Percentiles rank a stretch among this genome's conserved stretches.
Conservation (phyloP, 2,888 invertebrate species). For the Hydriomena furcata region DNA sequence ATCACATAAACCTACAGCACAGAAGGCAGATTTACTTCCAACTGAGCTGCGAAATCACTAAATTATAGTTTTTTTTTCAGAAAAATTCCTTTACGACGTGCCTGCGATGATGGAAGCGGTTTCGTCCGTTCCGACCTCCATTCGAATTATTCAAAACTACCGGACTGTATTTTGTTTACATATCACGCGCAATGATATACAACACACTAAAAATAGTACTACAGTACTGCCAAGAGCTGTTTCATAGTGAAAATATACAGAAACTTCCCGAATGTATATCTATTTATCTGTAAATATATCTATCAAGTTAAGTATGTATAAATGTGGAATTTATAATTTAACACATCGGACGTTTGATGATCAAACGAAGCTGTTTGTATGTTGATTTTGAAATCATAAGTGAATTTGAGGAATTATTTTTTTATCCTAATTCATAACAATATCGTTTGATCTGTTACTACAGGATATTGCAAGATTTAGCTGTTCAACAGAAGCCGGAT, state of each 20-base stretch:
- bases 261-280: conserved; percentile 27
- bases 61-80: not conserved
- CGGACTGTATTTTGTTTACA: conserved; percentile 67
- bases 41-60: not conserved
- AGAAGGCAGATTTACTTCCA: no score
- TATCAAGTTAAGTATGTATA: not conserved
- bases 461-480: conserved; percentile 2
- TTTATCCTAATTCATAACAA: conserved; percentile 2
- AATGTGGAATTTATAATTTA: conserved; percentile 9
- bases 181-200: conserved; percentile 59
- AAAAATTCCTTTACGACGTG: no score
- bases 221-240: conserved; percentile 50
- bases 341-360: conserved; percentile 15
- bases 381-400: conserved; percentile 2
- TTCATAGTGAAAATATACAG: conserved; percentile 45
- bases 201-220: conserved; percentile 52
- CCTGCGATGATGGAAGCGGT: no score
- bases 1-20: no score
- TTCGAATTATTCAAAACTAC: conserved; percentile 53
- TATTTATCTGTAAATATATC: not conserved
- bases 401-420: conserved; percentile 1
- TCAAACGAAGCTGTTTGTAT: conserved; percentile 10
- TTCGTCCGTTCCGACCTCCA: conserved; percentile 18
- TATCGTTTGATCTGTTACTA: conserved; percentile 8
- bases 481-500: not conserved